A percentile compares a stretch with the other conserved stretches of the same genome.
These are phyloP conservation scores for Cydia strobilella DNA, from an alignment of 1,140 invertebrate species.

Conservation along the genomic window DNA sequence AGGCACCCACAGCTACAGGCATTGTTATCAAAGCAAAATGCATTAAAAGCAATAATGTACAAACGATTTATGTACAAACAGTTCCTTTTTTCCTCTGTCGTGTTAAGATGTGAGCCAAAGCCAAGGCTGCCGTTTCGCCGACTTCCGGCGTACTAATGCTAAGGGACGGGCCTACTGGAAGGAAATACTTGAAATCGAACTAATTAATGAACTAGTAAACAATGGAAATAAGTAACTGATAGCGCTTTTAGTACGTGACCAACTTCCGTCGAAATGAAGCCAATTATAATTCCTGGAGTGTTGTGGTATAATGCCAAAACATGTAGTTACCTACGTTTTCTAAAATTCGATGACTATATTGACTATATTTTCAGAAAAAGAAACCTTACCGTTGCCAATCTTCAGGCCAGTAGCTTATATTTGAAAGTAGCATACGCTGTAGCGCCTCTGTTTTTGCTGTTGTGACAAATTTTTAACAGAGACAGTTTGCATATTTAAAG, in stretches of 20 bases:
- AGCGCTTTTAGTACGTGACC: not conserved
- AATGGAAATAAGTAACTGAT: slow-evolving; percentile 5
- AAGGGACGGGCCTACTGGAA: too few species aligned
- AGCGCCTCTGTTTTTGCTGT: too few species aligned
- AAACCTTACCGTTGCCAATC: too few species aligned
- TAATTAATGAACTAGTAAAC: slow-evolving; percentile 27
- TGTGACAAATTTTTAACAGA: too few species aligned
- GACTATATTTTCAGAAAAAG: too few species aligned
- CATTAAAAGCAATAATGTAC: not conserved
- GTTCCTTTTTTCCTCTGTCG: not conserved
- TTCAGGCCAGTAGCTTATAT: too few species aligned
- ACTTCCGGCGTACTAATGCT: slow-evolving; percentile 9
- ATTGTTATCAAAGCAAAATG: not conserved
- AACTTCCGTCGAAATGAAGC: not conserved
- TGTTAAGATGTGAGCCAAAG: slow-evolving; percentile 25
- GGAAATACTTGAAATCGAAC: not conserved
- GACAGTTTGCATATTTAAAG: too few species aligned
- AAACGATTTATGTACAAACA: not conserved
- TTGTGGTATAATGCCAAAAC: too few species aligned
- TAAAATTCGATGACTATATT: too few species aligned
- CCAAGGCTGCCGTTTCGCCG: slow-evolving; percentile 6
- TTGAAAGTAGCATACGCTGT: too few species aligned
- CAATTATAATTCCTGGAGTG: not conserved
- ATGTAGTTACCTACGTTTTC: too few species aligned
- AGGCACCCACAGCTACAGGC: not conserved